Base-by-base conservation (phyloP, 92 coral and sea anemone genomes). In the Nematostella vectensis region DNA sequence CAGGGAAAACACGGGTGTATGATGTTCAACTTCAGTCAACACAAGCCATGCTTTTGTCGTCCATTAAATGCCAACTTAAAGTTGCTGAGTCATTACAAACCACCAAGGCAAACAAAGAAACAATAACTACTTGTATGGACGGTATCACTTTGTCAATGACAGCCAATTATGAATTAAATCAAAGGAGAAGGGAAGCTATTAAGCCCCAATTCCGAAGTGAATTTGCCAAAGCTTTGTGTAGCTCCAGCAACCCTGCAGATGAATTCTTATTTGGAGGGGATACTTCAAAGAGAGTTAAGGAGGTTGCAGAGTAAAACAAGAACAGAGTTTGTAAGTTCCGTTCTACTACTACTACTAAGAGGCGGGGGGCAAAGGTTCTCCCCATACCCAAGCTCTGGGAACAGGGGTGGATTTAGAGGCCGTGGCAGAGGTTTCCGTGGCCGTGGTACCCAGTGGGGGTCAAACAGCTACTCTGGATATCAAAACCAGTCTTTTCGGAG, bases 141-240 rank as follows among this genome's bases (percentile, higher is more conserved):
- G 68, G 74, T 45, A 55, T 73, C 23, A 65, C 80, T 1, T 29
- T 73, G 31, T 67, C 62, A n/a, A 48, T 65, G 57, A 57, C 80
- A 15, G 55, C 74, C 2, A 63, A 58, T 19, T 65, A 45, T 50
- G 68, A 73, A 13, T 28, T 65, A 23, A 73, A 64, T 30, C 68
- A 18, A 22, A 53, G 71, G 27, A 53, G 80, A 56, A 39, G 73
- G 29, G 73, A 73, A 29, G 73, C 73, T 18, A 65, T 54, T 8
- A 65, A 47, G 50, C 80, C 80, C 37, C 68, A 74, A 26, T 74
- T 74, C 23, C 43, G 55, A 33, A 2, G n/a, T 1, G 76, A 68
- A 48, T 68, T 76, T 57, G 77, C 77, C n/a, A 77, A 69, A 39
- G 77, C 71, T 9, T 54, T 77, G 48, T 69, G 77, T 54, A 69